Percentiles rank a stretch among this genome's conserved stretches.
phyloP scores from a whole-genome alignment of 2,797 vertebrate species.

The Micromesistius poutassou region DNA sequence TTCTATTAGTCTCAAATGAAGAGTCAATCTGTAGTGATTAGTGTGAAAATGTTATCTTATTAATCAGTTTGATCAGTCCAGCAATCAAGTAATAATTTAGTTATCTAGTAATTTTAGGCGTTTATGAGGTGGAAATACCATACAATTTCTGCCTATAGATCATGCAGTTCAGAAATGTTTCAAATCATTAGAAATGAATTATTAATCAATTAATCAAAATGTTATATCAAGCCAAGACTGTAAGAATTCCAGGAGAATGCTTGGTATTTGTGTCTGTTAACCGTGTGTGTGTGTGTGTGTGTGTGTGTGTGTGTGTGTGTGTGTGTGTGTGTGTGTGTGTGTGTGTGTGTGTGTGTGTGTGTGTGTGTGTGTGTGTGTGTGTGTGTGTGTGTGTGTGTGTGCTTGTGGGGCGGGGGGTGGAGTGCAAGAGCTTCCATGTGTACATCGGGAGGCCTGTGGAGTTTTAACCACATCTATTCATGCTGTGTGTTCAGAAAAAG shows the following conservation, averaged over 20 bases:
- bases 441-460: constrained; percentile 9
- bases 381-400: not conserved
- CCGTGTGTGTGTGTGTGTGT: not conserved
- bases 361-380: constrained; percentile 12
- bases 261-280: constrained; percentile 16
- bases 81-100: no score
- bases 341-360: not conserved
- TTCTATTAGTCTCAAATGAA: not conserved
- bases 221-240: not conserved
- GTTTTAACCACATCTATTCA: constrained; percentile 55
- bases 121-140: no score
- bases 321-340: not conserved
- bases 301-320: not conserved
- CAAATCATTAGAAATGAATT: no score
- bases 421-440: not conserved
- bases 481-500: constrained; percentile 75
- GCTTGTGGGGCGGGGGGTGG: not conserved
- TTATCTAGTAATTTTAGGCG: no score
- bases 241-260: not conserved
- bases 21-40: not conserved
- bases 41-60: no score
- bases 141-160: no score
- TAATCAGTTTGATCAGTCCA: no score
- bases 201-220: not conserved
- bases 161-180: no score